These are phyloP conservation scores for Anas flavirostris DNA, from an alignment of 2,797 vertebrate genomes.

Conservation along the genomic window DNA sequence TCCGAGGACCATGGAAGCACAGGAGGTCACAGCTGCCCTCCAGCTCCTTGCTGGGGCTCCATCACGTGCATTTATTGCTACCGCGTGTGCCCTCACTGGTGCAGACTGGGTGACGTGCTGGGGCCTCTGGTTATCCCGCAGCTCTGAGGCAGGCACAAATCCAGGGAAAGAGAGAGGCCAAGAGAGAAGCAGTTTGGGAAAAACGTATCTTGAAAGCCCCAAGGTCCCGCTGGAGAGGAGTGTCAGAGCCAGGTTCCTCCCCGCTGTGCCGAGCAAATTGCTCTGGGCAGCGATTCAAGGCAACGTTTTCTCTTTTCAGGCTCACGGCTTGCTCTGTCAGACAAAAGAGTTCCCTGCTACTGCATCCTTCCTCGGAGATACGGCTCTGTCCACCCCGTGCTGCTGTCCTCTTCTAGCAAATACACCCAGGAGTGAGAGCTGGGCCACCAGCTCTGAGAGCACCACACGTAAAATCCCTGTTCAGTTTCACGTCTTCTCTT, in stretches of 20 bases:
- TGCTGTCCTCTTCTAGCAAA: neutral
- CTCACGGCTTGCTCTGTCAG: neutral
- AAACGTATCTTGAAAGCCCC: neutral
- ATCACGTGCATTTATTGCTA: neutral
- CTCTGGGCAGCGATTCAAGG: neutral
- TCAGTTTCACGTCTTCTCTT: neutral
- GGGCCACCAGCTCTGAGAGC: neutral
- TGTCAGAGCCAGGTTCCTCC: neutral
- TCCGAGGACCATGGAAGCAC: neutral
- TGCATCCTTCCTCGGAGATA: neutral
- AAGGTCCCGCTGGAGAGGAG: neutral
- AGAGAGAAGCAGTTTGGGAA: constrained; percentile 4
- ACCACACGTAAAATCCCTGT: neutral
- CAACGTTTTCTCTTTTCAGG: constrained; percentile 10
- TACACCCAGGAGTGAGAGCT: neutral
- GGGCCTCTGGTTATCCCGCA: neutral
- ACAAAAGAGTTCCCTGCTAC: neutral
- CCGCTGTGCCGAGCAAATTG: neutral
- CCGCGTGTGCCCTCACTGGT: neutral
- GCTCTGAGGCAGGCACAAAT: neutral
- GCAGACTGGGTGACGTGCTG: neutral
- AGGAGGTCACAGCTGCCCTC: neutral
- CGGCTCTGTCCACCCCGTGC: neutral
- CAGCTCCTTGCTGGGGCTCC: neutral
- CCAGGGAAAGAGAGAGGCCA: neutral